Base-by-base conservation (phyloP, 1,140 invertebrate species). In the Drosophila quadrilineata region DNA sequence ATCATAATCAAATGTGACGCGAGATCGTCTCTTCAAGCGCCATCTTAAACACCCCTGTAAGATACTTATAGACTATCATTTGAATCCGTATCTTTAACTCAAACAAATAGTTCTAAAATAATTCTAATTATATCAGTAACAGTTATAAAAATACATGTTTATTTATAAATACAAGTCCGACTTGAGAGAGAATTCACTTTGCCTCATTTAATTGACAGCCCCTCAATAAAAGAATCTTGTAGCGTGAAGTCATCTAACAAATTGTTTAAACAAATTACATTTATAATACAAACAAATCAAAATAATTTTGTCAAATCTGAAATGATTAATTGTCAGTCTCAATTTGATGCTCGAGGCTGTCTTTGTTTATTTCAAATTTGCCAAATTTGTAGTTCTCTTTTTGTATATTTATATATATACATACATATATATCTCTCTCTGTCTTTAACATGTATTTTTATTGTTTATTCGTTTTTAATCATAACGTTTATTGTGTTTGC, bases 401-500 rank as follows among this genome's bases (percentile, higher is more conserved):
- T 67, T 68, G 33, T 21, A 35, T 19, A 31, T 53, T 53, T 6
- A n/a, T n/a, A n/a, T n/a, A n/a, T n/a, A n/a, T n/a, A n/a, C n/a
- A n/a, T n/a, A n/a, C n/a, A n/a, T n/a, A n/a, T n/a, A n/a, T n/a
- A n/a, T 14, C 14, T 2, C 9, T 53, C 16, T 63, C 46, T 73
- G 33, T 49, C 62, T 63, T 63, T 63, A 63, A 56, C 50, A 67
- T 62, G 41, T 59, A 38, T 41, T 62, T 84, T 73, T 84, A 69
- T 85, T 84, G 70, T 74, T 77, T 74, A 79, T 84, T 85, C 73
- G 76, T 67, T 84, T 84, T 79, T 85, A 85, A 77, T 84, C 57
- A 84, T 85, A 84, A 85, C 62, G 77, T 77, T 82, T 70, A 73
- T 66, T 82, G 71, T 64, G 24, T 60, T 62, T 62, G 62, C 60